phyloP scores from a whole-genome alignment of 2,888 invertebrate species.

The Aricia artaxerxes region DNA sequence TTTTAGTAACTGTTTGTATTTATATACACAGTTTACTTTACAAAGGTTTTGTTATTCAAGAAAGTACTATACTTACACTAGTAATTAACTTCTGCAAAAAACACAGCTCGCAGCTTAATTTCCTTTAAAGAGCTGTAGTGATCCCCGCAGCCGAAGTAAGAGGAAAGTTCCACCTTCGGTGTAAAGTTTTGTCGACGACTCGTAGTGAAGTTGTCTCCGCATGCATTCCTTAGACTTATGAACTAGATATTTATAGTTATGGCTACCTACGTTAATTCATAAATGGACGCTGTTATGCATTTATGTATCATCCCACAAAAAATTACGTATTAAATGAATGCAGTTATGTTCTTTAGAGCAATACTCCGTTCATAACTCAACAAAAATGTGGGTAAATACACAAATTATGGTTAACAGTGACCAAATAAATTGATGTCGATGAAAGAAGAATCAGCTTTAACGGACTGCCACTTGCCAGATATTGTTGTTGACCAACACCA shows the following conservation, averaged over 20 bases:
- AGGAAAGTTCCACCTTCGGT: conserved; percentile 1
- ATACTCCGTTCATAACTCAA: too few relatives aligned
- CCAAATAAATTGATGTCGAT: too few relatives aligned
- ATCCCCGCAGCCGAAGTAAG: conserved; percentile 6
- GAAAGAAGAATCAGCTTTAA: too few relatives aligned
- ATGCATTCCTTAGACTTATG: conserved; percentile 1
- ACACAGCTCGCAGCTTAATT: background rate
- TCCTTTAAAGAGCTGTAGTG: conserved; percentile 16
- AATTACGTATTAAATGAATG: too few relatives aligned
- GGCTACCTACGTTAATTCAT: too few relatives aligned
- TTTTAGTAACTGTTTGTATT: background rate
- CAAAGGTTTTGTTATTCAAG: background rate
- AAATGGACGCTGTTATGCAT: too few relatives aligned
- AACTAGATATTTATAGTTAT: background rate
- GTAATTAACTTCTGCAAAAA: background rate
- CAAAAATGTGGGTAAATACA: too few relatives aligned
- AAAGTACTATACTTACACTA: background rate
- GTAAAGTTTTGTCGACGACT: background rate
- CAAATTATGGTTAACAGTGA: too few relatives aligned
- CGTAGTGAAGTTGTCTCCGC: conserved; percentile 3
- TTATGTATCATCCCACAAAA: too few relatives aligned
- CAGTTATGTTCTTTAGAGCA: too few relatives aligned
- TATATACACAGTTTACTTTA: background rate
- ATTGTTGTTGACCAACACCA: too few relatives aligned
- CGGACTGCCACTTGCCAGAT: too few relatives aligned